These are phyloP conservation scores for Distichodus sexfasciatus DNA, from an alignment of 2,797 vertebrate species.

Conservation along the genomic window DNA sequence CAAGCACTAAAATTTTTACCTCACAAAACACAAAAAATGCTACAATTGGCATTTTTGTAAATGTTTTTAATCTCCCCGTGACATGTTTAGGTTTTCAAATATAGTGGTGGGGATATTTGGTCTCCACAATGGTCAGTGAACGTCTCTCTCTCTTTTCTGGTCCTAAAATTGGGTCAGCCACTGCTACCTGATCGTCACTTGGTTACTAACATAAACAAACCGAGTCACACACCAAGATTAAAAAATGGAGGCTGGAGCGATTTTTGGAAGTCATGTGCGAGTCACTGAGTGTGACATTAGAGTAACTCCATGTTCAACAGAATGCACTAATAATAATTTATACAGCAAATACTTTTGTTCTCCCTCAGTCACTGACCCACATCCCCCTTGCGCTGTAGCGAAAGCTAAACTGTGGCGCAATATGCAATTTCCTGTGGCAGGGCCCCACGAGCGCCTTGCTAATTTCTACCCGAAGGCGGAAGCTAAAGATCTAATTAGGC, in stretches of 20 bases:
- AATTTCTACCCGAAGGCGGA: conserved; percentile 24
- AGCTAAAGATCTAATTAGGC: conserved; percentile 30
- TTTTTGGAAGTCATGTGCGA: no score
- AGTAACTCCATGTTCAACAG: conserved; percentile 24
- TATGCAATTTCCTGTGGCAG: conserved; percentile 42
- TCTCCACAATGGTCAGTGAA: not conserved
- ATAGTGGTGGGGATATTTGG: not conserved
- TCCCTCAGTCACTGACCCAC: conserved; percentile 36
- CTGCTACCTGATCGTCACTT: conserved; percentile 13
- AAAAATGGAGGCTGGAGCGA: not conserved
- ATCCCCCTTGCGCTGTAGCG: conserved; percentile 3
- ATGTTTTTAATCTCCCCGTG: not conserved
- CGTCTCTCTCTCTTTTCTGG: not conserved
- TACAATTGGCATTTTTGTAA: no score
- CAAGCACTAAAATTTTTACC: no score
- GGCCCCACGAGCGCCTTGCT: conserved; percentile 23
- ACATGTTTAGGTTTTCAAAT: not conserved
- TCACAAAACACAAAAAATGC: no score
- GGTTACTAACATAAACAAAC: conserved; percentile 6
- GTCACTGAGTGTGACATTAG: not conserved
- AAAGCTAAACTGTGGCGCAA: conserved; percentile 15
- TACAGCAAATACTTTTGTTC: conserved; percentile 54
- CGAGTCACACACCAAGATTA: not conserved
- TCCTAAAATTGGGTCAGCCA: conserved; percentile 29
- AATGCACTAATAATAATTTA: conserved; percentile 57